Evolutionary conservation across 2,888 invertebrate species (phyloP).

Genomic region (Acheta domesticus): DNA sequence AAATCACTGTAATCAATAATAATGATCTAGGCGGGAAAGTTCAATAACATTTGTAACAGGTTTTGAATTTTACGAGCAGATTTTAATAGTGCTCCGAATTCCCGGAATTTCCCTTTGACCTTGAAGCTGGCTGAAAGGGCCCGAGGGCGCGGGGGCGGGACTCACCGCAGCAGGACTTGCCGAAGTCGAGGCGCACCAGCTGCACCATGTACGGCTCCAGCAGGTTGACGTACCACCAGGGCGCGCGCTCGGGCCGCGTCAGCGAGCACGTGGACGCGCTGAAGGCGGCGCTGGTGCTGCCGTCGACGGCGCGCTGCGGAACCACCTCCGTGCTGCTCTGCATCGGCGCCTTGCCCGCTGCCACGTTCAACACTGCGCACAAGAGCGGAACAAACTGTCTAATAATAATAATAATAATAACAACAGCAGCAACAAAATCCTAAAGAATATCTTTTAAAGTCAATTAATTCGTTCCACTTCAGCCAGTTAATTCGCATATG

Average conservation of each 20-base stretch:
- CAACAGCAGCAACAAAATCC: too few species aligned
- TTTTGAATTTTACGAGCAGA: too few species aligned
- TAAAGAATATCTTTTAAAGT: too few species aligned
- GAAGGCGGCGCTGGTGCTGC: constrained; percentile 80
- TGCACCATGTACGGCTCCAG: constrained; percentile 94
- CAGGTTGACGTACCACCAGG: constrained; percentile 95
- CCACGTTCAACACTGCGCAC: constrained; percentile 81
- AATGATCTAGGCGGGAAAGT: too few species aligned
- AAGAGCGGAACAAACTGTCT: background rate
- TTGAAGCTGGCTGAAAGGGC: too few species aligned
- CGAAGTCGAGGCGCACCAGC: constrained; percentile 84
- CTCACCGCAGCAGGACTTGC: constrained; percentile 83
- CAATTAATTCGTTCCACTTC: too few species aligned
- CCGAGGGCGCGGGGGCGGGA: background rate
- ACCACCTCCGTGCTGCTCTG: constrained; percentile 80
- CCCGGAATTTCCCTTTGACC: too few species aligned
- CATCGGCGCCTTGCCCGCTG: constrained; percentile 93
- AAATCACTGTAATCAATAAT: too few species aligned
- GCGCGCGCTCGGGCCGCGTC: constrained; percentile 76
- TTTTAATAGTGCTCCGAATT: too few species aligned
- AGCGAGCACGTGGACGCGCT: constrained; percentile 82
- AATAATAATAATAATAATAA: constrained; percentile 20
- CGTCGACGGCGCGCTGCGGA: constrained; percentile 87
- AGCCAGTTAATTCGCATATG: too few species aligned
- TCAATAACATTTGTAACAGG: too few species aligned